phyloP scores from a whole-genome alignment of 2,888 invertebrate species.

The Lasioglossum zephyrum region DNA sequence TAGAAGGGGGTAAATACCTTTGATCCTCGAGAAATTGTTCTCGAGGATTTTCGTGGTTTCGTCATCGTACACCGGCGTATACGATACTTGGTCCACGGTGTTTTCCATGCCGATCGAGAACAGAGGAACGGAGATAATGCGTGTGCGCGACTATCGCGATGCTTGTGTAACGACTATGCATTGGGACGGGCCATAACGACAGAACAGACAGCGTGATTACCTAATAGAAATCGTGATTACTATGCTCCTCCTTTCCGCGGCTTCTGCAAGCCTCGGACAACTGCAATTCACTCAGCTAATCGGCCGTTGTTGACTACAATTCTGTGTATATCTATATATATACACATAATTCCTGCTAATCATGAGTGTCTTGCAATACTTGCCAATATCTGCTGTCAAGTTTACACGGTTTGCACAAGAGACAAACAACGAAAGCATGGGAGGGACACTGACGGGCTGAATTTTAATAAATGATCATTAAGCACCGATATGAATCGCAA shows the following conservation, averaged over 20 bases:
- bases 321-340: background rate
- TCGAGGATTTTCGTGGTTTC: slow-evolving; percentile 68
- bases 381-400: background rate
- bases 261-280: background rate
- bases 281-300: background rate
- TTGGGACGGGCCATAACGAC: background rate
- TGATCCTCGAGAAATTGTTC: slow-evolving; percentile 78
- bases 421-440: background rate
- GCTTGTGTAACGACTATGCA: background rate
- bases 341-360: background rate
- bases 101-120: slow-evolving; percentile 65
- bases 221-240: slow-evolving; percentile 25
- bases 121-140: background rate
- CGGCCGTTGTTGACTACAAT: background rate
- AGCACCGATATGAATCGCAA: background rate
- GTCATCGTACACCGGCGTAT: slow-evolving; percentile 77
- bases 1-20: slow-evolving; percentile 67
- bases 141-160: background rate
- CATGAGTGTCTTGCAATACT: background rate
- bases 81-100: slow-evolving; percentile 56
- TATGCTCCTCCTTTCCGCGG: background rate
- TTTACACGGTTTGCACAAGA: background rate
- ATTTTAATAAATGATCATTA: background rate
- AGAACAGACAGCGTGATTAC: slow-evolving; percentile 25
- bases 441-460: background rate